A percentile compares a stretch with the other conserved stretches of the same genome.
phyloP scores from a whole-genome alignment of 2,888 invertebrate species.

The Lycaena phlaeas region DNA sequence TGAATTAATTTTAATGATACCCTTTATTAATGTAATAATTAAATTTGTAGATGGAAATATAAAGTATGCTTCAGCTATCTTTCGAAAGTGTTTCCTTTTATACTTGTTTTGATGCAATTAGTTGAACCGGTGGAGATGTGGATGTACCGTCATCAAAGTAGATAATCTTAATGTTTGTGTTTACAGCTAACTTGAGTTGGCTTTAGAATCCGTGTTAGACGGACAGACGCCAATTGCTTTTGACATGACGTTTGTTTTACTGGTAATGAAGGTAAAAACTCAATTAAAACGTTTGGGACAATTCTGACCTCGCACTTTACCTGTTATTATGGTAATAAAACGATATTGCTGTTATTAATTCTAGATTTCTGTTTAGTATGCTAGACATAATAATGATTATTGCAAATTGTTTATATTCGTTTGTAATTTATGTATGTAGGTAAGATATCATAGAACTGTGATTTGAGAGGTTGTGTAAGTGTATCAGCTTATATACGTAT shows the following conservation, averaged over 20 bases:
- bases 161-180: conserved; percentile 20
- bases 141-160: conserved; percentile 3
- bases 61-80: neutral
- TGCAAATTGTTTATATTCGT: too few species aligned
- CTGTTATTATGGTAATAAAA: too few species aligned
- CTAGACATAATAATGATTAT: too few species aligned
- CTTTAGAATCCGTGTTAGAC: conserved; percentile 21
- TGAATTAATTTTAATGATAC: too few species aligned
- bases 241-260: conserved; percentile 9
- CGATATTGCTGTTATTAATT: neutral
- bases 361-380: neutral
- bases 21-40: too few species aligned
- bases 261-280: conserved; percentile 4
- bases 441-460: too few species aligned
- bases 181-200: conserved; percentile 19
- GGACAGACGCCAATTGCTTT: conserved; percentile 21
- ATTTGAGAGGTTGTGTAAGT: too few species aligned
- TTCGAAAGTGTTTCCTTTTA: neutral
- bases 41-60: too few species aligned
- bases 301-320: neutral
- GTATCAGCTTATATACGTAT: too few species aligned
- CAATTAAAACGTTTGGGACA: neutral
- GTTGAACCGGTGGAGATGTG: neutral
- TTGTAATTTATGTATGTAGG: too few species aligned
- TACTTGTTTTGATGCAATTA: neutral